These are phyloP conservation scores for Coelogynopora nodosa DNA, from an alignment of 2,888 invertebrate genomes.

Conservation along the genomic window DNA sequence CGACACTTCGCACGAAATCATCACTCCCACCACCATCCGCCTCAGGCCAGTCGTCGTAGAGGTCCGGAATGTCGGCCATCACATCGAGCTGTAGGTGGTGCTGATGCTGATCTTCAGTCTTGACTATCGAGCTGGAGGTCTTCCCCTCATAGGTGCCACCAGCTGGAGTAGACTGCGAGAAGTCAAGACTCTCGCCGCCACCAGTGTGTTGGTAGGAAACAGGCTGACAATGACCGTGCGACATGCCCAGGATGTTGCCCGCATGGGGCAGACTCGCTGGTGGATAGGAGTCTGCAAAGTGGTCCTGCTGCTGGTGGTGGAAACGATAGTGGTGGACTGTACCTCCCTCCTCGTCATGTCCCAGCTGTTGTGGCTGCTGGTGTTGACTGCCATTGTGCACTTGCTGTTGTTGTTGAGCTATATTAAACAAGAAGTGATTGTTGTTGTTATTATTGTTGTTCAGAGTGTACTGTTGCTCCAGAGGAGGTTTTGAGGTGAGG, in stretches of 20 bases:
- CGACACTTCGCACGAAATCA: not conserved
- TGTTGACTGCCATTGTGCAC: not conserved
- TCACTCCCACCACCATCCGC: not conserved
- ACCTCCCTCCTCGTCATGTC: too few relatives aligned
- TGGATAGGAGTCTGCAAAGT: not conserved
- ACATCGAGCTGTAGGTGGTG: not conserved
- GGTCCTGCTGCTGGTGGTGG: not conserved
- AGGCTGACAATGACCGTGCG: too few relatives aligned
- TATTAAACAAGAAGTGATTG: not conserved
- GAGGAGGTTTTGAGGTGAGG: not conserved
- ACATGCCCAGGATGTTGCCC: not conserved
- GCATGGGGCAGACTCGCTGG: not conserved
- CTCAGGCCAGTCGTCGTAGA: not conserved
- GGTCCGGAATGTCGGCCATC: not conserved
- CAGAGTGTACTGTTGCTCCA: not conserved
- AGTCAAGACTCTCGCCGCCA: too few relatives aligned
- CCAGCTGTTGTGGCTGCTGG: not conserved
- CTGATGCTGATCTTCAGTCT: too few relatives aligned
- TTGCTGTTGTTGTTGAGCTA: not conserved
- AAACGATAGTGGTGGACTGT: not conserved
- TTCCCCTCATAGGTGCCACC: too few relatives aligned
- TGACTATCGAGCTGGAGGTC: too few relatives aligned
- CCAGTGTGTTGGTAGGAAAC: too few relatives aligned
- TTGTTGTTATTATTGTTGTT: not conserved
- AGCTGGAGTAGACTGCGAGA: too few relatives aligned